Percentiles rank a stretch among this genome's conserved stretches.
Conservation (phyloP, 2,797 vertebrate genomes). For the Sebastes umbrosus region DNA sequence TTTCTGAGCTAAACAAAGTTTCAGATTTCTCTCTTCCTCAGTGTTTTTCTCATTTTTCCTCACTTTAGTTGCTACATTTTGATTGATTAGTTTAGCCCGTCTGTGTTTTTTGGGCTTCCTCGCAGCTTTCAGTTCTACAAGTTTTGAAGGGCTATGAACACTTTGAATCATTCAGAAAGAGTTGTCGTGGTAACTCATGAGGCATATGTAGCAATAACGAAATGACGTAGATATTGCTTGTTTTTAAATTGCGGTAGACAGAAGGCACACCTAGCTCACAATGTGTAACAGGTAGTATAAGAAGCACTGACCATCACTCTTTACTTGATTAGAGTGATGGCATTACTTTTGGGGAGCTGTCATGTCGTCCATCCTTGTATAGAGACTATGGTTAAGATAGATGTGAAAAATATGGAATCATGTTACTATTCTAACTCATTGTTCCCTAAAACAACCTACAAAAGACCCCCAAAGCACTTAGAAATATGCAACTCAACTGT, state of each 20-base stretch:
- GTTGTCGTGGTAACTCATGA: slow-evolving; percentile 40
- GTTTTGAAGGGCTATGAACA: slow-evolving; percentile 80
- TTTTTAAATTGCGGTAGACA: slow-evolving; percentile 44
- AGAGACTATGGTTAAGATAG: too few species aligned
- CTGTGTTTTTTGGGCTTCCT: neutral
- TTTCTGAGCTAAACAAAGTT: slow-evolving; percentile 40
- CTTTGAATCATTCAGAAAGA: slow-evolving; percentile 48
- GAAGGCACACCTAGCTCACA: slow-evolving; percentile 43
- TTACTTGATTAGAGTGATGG: slow-evolving; percentile 40
- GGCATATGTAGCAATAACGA: slow-evolving; percentile 80
- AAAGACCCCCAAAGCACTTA: too few species aligned
- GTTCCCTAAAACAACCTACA: too few species aligned
- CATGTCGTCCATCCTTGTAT: too few species aligned
- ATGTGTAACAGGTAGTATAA: slow-evolving; percentile 77
- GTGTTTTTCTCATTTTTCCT: neutral
- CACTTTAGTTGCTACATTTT: slow-evolving; percentile 5
- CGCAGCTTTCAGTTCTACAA: slow-evolving; percentile 39
- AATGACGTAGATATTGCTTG: slow-evolving; percentile 39
- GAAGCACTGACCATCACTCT: slow-evolving; percentile 77
- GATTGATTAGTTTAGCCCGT: slow-evolving; percentile 9
- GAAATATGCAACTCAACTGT: too few species aligned
- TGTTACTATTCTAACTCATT: too few species aligned
- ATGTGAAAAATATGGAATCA: too few species aligned
- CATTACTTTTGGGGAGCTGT: too few species aligned
- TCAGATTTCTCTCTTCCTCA: neutral